phyloP scores from a whole-genome alignment of 30 jellyfish, hydroid and myxozoan species.

The Aurelia aurita region DNA sequence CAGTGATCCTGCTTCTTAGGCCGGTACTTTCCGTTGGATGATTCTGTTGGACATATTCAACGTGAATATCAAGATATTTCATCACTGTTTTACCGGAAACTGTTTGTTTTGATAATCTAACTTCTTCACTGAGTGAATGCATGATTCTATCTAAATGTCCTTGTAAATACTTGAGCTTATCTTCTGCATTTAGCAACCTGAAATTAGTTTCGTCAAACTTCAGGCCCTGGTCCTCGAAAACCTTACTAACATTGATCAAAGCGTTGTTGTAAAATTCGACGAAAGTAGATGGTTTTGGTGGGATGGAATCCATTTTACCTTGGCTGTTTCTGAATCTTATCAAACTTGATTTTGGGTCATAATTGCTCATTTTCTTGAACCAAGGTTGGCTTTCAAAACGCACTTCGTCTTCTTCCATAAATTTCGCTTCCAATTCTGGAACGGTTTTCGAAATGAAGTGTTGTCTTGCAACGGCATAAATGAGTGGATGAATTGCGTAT shows the following conservation, averaged over 20 bases:
- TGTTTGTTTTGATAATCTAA: constrained; percentile 67
- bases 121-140: constrained; percentile 70
- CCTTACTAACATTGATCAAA: constrained; percentile 66
- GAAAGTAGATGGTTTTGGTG: constrained; percentile 14
- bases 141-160: constrained; percentile 83
- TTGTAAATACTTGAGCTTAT: constrained; percentile 59
- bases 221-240: constrained; percentile 14
- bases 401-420: constrained; percentile 48
- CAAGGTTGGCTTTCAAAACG: constrained; percentile 71
- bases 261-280: constrained; percentile 65
- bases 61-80: constrained; percentile 61
- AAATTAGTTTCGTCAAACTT: constrained; percentile 13
- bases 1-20: constrained; percentile 35
- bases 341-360: constrained; percentile 68
- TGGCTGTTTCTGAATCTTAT: constrained; percentile 58
- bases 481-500: constrained; percentile 90
- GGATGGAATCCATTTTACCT: constrained; percentile 12
- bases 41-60: constrained; percentile 54
- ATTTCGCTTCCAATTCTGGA: constrained; percentile 59
- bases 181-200: constrained; percentile 35
- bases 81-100: constrained; percentile 70
- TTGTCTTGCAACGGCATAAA: constrained; percentile 93
- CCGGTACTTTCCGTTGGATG: constrained; percentile 68
- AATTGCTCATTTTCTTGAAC: constrained; percentile 80
- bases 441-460: constrained; percentile 76